Conservation (phyloP, 2,888 invertebrate species). For the Heliconius erato region DNA sequence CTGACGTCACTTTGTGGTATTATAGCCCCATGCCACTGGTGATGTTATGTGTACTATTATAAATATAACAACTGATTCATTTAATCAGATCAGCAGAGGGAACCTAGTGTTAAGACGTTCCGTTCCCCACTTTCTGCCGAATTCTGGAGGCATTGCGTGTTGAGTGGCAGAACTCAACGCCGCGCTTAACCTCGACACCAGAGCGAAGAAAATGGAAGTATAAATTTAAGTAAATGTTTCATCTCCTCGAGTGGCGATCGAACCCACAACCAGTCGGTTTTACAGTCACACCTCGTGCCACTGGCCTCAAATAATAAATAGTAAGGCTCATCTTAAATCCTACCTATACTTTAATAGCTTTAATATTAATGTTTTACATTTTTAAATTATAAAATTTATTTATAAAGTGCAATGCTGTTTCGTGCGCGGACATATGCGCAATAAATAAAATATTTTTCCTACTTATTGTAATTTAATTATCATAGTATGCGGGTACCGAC, state of each 20-base stretch:
- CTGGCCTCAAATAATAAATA: too few species aligned
- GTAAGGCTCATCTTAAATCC: too few species aligned
- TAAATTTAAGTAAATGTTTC: too few species aligned
- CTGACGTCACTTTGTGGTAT: constrained; percentile 69
- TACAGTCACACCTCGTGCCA: too few species aligned
- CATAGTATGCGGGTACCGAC: constrained; percentile 43
- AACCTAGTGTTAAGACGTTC: too few species aligned
- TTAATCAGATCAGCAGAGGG: neutral
- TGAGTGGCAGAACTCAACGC: too few species aligned
- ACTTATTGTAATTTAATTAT: constrained; percentile 46
- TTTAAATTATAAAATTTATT: constrained; percentile 18
- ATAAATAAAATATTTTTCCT: constrained; percentile 43
- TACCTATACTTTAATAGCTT: neutral
- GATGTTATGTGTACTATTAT: neutral
- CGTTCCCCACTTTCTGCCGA: too few species aligned
- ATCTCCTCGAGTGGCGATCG: too few species aligned
- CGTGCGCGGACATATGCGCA: constrained; percentile 20
- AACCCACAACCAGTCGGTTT: too few species aligned
- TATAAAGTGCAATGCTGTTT: constrained; percentile 23
- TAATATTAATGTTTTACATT: neutral
- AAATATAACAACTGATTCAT: neutral
- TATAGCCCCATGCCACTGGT: constrained; percentile 55
- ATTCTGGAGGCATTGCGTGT: too few species aligned
- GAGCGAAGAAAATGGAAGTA: too few species aligned
- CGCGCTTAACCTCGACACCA: too few species aligned